Percentiles rank a stretch among this genome's conserved stretches.
Evolutionary conservation across 2,113 vertebrate genomes (phyloP).

Genomic region (Silurus asotus): DNA sequence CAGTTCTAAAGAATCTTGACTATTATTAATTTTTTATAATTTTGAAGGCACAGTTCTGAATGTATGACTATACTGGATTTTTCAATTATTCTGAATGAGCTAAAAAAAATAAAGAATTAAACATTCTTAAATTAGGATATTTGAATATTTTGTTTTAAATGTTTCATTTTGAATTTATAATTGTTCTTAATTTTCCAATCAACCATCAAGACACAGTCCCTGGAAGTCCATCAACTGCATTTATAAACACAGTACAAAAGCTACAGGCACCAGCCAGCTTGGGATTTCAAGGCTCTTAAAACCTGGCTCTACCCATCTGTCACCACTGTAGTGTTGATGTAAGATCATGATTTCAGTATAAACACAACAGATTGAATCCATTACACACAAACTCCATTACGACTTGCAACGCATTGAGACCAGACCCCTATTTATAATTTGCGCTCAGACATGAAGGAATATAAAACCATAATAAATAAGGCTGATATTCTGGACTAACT

Average conservation of each 20-base stretch:
- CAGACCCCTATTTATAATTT: conserved; percentile 11
- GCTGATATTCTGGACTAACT: not conserved
- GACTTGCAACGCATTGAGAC: not conserved
- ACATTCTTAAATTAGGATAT: no score
- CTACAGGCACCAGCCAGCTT: not conserved
- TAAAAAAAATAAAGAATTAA: no score
- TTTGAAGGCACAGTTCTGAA: not conserved
- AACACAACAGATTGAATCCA: conserved; percentile 22
- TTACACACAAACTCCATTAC: not conserved
- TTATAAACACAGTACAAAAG: not conserved
- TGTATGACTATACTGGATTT: not conserved
- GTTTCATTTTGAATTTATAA: not conserved
- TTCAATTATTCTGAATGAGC: no score
- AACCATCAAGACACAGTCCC: no score
- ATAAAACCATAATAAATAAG: conserved; percentile 13
- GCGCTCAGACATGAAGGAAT: conserved; percentile 12
- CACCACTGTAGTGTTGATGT: conserved; percentile 2
- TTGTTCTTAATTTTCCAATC: not conserved
- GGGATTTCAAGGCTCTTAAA: not conserved
- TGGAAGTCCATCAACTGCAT: not conserved
- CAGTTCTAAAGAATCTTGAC: no score
- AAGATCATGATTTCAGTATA: conserved; percentile 29
- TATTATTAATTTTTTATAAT: no score
- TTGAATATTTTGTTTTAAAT: no score
- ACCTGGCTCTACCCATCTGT: not conserved